Base-by-base conservation (phyloP, 2,888 invertebrate species). In the Apodemia mormo region DNA sequence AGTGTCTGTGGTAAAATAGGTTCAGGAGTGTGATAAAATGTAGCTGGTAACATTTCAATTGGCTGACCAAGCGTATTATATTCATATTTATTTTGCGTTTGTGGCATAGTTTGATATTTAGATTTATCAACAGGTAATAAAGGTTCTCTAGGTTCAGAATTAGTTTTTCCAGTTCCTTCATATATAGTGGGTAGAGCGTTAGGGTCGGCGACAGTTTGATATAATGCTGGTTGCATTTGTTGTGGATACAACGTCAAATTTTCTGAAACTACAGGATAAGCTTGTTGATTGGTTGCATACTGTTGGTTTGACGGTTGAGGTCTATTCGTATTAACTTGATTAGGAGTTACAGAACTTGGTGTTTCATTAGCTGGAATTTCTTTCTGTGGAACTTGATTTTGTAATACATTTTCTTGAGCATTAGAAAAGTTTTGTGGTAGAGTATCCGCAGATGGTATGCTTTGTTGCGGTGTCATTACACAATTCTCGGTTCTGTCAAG, bases 31-130 rank as follows among this genome's bases (percentile, higher is more conserved):
- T 81, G 83, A 71, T 82, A 91, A 58, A 79, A 68, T 56, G 78
- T 78, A 1, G 84, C 82, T 29, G 88, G 84, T n/a, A 86, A n/a
- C 76, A 85, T 78, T 74, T 90, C 81, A 40, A 92, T 78, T 37
- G 89, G 90, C 73, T 92, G 92, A 3, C 92, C 92, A 52, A 92
- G 79, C n/a, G 90, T 90, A 70, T 92, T 92, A 71, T 85, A 90
- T 8, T 84, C 76, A 43, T 77, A 81, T 73, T 75, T 74, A 40
- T 73, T 77, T 70, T 76, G 76, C 64, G 69, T 64, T 72, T 49
- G 43, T 33, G 61, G 61, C 37, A 64, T 12, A 61, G 75, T 68
- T 22, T 75, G 64, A 73, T 80, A 79, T 69, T 73, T 82, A 45
- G 85, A 82, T 58, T 79, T 84, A 70, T 89, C 85, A 1, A 78